A percentile compares a stretch with the other conserved stretches of the same genome.
phyloP scores from a whole-genome alignment of 2,797 vertebrate genomes.

The Anomalospiza imberbis region DNA sequence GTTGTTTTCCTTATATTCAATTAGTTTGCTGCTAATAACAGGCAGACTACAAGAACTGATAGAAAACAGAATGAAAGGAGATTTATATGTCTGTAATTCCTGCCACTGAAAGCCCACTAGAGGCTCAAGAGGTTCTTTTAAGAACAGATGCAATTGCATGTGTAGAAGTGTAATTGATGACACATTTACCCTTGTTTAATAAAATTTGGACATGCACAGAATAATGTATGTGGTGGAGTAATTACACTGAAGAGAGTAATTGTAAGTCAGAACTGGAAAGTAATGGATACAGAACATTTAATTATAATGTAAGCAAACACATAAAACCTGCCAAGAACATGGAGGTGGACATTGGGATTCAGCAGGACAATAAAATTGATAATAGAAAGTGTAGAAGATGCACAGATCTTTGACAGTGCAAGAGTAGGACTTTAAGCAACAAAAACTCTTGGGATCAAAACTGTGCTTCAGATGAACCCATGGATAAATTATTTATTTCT shows the following conservation, averaged over 20 bases:
- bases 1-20: not conserved
- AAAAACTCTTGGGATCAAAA: not conserved
- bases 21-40: not conserved
- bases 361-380: not conserved
- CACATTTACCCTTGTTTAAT: conserved; percentile 42
- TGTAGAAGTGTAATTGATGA: conserved; percentile 23
- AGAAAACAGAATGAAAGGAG: not conserved
- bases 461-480: not conserved
- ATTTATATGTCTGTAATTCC: conserved; percentile 10
- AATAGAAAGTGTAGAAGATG: not conserved
- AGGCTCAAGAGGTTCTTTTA: conserved; percentile 21
- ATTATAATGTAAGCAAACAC: conserved; percentile 55
- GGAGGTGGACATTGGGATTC: conserved; percentile 15
- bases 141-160: not conserved
- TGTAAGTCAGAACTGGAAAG: conserved; percentile 34
- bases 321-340: conserved; percentile 40
- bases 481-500: not conserved
- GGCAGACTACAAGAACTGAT: not conserved
- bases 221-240: conserved; percentile 5
- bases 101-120: not conserved
- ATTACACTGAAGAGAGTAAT: conserved; percentile 52
- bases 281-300: conserved; percentile 49
- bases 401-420: not conserved
- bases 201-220: conserved; percentile 26
- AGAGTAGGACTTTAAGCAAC: not conserved